Conservation (phyloP, 2,888 invertebrate genomes). For the Drosophila emarginata region DNA sequence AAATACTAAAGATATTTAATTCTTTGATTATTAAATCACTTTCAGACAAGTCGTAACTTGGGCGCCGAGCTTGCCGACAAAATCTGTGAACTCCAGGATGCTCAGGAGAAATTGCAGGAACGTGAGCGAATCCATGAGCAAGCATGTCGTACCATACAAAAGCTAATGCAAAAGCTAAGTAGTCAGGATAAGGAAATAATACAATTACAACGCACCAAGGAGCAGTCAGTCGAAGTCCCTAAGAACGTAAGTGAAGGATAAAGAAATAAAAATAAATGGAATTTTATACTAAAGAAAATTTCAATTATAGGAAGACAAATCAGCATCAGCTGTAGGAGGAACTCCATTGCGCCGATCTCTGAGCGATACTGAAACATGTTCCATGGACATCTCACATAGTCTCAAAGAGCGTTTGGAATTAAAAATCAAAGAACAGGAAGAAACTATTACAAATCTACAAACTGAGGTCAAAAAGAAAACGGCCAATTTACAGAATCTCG, state of each 20-base stretch:
- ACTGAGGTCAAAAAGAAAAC: conserved; percentile 80
- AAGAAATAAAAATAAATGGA: not conserved
- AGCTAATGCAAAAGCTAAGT: conserved; percentile 76
- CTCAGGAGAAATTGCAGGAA: conserved; percentile 73
- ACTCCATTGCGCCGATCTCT: conserved; percentile 61
- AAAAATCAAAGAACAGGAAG: conserved; percentile 83
- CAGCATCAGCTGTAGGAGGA: not conserved
- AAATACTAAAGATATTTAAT: not conserved
- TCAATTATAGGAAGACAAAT: conserved; percentile 40
- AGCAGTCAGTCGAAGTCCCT: conserved; percentile 29
- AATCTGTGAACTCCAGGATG: conserved; percentile 77
- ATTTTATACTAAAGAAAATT: not conserved
- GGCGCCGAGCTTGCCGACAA: conserved; percentile 79
- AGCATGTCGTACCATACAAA: conserved; percentile 79
- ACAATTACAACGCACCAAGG: conserved; percentile 62
- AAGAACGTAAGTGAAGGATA: conserved; percentile 16
- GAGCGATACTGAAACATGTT: conserved; percentile 71
- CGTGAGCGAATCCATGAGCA: conserved; percentile 78
- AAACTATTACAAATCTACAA: conserved; percentile 84
- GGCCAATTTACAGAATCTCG: conserved; percentile 82
- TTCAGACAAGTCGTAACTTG: conserved; percentile 45
- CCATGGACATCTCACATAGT: conserved; percentile 69
- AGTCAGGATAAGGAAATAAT: conserved; percentile 77
- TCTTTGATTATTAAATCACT: conserved; percentile 15
- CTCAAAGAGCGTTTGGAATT: conserved; percentile 63